Base-by-base conservation (phyloP, 2,113 vertebrate genomes). In the Ploceus nigricollis region DNA sequence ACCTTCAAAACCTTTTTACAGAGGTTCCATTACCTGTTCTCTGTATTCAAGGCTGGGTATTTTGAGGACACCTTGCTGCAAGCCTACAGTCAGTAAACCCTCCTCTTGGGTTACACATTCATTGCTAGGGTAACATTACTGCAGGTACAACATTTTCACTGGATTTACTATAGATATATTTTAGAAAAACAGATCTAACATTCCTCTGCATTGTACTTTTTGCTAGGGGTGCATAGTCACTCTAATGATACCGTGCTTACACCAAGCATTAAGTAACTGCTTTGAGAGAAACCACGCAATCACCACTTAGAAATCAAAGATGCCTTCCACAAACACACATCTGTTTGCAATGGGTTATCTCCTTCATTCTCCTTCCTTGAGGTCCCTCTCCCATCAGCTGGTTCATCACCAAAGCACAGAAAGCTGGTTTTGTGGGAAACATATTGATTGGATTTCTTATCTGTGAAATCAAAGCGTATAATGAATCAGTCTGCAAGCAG, bases 381-480 rank as follows among this genome's bases (percentile, higher is more conserved):
- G 24, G 51, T 70, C 30, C 35, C 9, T 35, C n/a, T 84, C 60
- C 18, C 30, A 58, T 66, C 47, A 82, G 18, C 19, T 53, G 54
- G 39, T 79, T 94, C 75, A 72, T 75, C 86, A 54, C 27, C 40
- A 87, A 66, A 82, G 33, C n/a, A 50, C 45, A 69, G 75, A 85
- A 82, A 86, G 45, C 10, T 80, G 61, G 6, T 94, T 94, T 94
- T 69, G 51, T 69, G n/a, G 61, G 44, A 94, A 93, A 88, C 56
- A 92, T 53, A 89, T 84, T 90, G 89, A 84, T 65, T 68, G 37
- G 65, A 90, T 93, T 83, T 81, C 44, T 87, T 90, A 93, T 84
- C 91, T 92, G 57, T 72, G 77, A 82, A 95, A 91, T 91, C 58
- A 88, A 90, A 92, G 47, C n/a, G 50, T 78, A 18, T 61, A 80